These are phyloP conservation scores for Oryzias dopingdopingensis DNA, from an alignment of 2,797 vertebrate genomes.

Conservation along the genomic window DNA sequence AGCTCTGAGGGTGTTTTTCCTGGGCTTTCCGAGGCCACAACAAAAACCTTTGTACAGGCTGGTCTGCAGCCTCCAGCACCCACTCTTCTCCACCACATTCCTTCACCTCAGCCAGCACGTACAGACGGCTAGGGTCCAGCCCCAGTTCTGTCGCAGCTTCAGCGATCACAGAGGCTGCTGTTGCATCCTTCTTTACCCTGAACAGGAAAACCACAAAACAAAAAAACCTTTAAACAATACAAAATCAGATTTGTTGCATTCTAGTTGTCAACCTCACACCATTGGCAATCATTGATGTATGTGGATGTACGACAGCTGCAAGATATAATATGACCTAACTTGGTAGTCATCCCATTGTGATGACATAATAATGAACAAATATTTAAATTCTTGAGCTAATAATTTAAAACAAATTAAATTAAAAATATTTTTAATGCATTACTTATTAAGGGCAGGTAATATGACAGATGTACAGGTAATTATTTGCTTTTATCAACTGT, in stretches of 20 bases:
- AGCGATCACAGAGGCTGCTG: constrained; percentile 85
- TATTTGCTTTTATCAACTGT: too few species aligned
- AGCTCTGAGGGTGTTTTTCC: constrained; percentile 84
- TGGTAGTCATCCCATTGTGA: too few species aligned
- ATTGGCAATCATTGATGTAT: too few species aligned
- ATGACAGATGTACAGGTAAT: too few species aligned
- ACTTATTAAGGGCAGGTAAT: too few species aligned
- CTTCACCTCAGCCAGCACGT: constrained; percentile 94
- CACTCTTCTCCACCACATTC: constrained; percentile 96
- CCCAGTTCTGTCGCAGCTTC: constrained; percentile 81
- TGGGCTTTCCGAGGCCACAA: constrained; percentile 96
- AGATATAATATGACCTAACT: too few species aligned
- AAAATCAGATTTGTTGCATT: fast-evolving
- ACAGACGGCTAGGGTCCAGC: constrained; percentile 83
- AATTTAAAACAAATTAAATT: too few species aligned
- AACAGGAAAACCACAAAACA: constrained; percentile 21
- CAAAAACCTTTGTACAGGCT: constrained; percentile 91
- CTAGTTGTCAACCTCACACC: too few species aligned
- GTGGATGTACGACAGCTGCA: too few species aligned
- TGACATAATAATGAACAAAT: too few species aligned
- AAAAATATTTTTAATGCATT: too few species aligned
- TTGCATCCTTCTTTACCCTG: constrained; percentile 88
- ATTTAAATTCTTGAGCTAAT: too few species aligned
- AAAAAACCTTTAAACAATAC: background rate
- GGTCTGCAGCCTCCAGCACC: constrained; percentile 90